Conservation (phyloP, 2,888 invertebrate species). For the Lasioglossum zephyrum region DNA sequence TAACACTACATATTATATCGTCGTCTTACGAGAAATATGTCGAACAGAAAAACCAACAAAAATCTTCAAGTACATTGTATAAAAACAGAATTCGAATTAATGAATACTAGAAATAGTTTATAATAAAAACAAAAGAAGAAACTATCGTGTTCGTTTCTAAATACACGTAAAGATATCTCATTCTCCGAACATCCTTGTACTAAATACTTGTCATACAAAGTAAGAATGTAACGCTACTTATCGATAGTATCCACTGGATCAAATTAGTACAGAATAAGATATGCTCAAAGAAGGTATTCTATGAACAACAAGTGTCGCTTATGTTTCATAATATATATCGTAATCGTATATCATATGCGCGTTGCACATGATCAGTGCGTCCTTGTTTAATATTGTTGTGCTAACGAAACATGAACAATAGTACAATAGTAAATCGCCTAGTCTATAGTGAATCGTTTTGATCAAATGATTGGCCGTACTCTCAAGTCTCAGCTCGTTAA, state of each 20-base stretch:
- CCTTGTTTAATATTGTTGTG: slow-evolving; percentile 24
- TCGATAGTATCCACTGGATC: slow-evolving; percentile 24
- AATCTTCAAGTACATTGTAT: slow-evolving; percentile 16
- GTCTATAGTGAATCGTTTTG: slow-evolving; percentile 21
- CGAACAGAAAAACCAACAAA: slow-evolving; percentile 33
- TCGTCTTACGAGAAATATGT: slow-evolving; percentile 36
- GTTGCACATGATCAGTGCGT: slow-evolving; percentile 20
- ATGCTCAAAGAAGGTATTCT: slow-evolving; percentile 44
- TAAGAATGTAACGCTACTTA: slow-evolving; percentile 31
- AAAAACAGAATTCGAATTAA: slow-evolving; percentile 9
- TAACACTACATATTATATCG: slow-evolving; percentile 20
- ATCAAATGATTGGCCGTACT: slow-evolving; percentile 23
- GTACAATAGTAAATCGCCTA: slow-evolving; percentile 25
- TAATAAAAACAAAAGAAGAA: neutral
- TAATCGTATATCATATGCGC: slow-evolving; percentile 5
- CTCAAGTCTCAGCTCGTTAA: slow-evolving; percentile 1
- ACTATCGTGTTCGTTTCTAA: slow-evolving; percentile 10
- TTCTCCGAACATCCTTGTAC: slow-evolving; percentile 1
- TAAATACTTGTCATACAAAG: slow-evolving; percentile 31
- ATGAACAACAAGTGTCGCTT: slow-evolving; percentile 39
- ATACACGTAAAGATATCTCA: slow-evolving; percentile 7
- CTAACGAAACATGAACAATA: slow-evolving; percentile 31
- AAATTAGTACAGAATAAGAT: slow-evolving; percentile 38
- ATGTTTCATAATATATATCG: slow-evolving; percentile 30
- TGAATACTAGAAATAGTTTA: neutral